Base-by-base conservation (phyloP, 2,113 vertebrate genomes). In the Litocranius walleri region DNA sequence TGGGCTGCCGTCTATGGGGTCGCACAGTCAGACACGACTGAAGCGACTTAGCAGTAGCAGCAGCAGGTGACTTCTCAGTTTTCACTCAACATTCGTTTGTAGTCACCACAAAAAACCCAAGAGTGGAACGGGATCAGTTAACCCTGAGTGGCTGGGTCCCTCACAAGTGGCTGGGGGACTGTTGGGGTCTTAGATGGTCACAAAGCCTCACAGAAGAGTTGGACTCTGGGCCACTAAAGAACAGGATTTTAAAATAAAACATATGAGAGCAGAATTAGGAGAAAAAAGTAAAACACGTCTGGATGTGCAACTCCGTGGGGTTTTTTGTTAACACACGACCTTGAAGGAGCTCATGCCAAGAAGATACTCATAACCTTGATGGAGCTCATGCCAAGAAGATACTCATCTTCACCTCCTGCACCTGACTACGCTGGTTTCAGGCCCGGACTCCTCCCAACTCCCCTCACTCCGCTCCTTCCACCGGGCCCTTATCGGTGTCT, bases 321-420 rank as follows among this genome's bases (percentile, higher is more conserved):
- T 5, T 25, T 4, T 5, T n/a, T 52, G 67, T 16, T 30, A 6
- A 33, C 4, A 16, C 8, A 2, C 3, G 40, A 78, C 23, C 48
- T 33, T 13, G 40, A 67, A 1, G 5, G 48, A 78, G 30, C 4
- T 78, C 7, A 2, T 3, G 15, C 14, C 2, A 14, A 33, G 1
- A 21, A 8, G 45, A 45, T 45, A 45, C 45, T 45, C 45, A 45
- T 45, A 8, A 45, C 45, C 45, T 45, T 45, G 45, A 45, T 9
- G 45, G 8, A 45, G 45, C 43, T 45, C 43, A 45, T 45, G 43
- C 43, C 43, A 45, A 45, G 43, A 21, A 30, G 64, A 21, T 4
- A 9, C 7, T 23, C n/a, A 6, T 3, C 56, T 19, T 40, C 4
- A 3, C 27, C 43, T 7, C 23, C 3, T 21, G 1, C 2, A 30